Conservation (phyloP, 2,888 invertebrate genomes). For the Caenorhabditis uteleia region DNA sequence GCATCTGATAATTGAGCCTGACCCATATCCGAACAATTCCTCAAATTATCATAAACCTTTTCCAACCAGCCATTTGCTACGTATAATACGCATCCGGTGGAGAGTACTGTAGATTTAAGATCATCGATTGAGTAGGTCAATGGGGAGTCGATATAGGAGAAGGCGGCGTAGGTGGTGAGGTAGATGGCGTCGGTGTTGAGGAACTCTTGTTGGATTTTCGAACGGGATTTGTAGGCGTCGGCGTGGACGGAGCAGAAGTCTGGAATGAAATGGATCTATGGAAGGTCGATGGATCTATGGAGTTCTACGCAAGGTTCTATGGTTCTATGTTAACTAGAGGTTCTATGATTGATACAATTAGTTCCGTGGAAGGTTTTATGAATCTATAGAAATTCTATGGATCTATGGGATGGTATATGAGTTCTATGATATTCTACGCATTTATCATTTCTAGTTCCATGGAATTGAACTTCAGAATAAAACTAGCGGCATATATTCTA, state of each 20-base stretch:
- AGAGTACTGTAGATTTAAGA: constrained; percentile 51
- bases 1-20: constrained; percentile 9
- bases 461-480: too few relatives aligned
- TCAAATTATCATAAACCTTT: constrained; percentile 83
- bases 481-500: too few relatives aligned
- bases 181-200: constrained; percentile 63
- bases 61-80: constrained; percentile 90
- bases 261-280: constrained; percentile 13
- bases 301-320: too few relatives aligned
- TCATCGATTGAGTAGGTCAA: constrained; percentile 22
- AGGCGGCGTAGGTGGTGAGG: constrained; percentile 54
- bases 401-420: too few relatives aligned
- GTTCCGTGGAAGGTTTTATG: too few relatives aligned
- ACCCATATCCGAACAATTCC: constrained; percentile 1
- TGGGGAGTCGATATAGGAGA: constrained; percentile 34
- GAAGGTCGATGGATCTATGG: too few relatives aligned
- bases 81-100: constrained; percentile 83
- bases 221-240: constrained; percentile 50
- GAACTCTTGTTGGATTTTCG: constrained; percentile 54
- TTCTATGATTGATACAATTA: too few relatives aligned
- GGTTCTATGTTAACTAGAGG: too few relatives aligned
- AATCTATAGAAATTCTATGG: too few relatives aligned
- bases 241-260: constrained; percentile 56
- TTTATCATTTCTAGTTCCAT: too few relatives aligned
- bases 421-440: too few relatives aligned